Base-by-base conservation (phyloP, 2,888 invertebrate species). In the Cryptus armator region DNA sequence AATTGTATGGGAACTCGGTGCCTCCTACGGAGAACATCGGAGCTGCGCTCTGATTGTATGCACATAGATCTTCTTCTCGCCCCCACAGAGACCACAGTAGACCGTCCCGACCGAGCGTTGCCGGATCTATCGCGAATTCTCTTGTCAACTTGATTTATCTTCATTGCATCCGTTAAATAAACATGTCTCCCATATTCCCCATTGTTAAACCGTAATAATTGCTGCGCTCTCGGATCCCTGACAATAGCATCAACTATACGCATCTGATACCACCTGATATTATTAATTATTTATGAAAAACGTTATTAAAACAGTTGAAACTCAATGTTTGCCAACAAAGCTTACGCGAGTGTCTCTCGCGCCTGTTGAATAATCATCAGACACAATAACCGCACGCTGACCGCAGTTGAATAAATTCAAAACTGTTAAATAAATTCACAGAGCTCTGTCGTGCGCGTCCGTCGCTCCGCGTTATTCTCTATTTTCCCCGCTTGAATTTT, bases 291-390 rank as follows among this genome's bases (percentile, higher is more conserved):
- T 66, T n/a, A 66, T 64, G 9, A 37, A 66, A 66, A 62, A 32
- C 14, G 32, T 62, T 29, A n/a, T 53, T 43, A 6, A n/a, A 76
- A 24, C 19, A 53, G 24, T 14, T 51, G 29, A n/a, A 74, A 37
- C 29, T 46, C 24, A 7, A 19, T 37, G 16, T 46, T 59, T n/a
- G 44, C 59, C 43, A n/a, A 24, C 44, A n/a, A 37, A 37, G 53
- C 19, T 19, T 37, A 24, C 43, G 14, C 24, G 9, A 59, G 14
- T 44, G 37, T 59, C 12, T 59, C 24, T 10, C 56, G 9, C 24
- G 32, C 32, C 62, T 75, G 56, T 29, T 85, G 85, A 85, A 85
- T 85, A 85, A 85, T 79, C 84, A 75, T 82, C 74, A 81, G 81
- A 66, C 14, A 2, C 66, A 44, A 51, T 29, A 9, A 32, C 24